Evolutionary conservation across 2,113 vertebrate genomes (phyloP).

Genomic region (Prietella phreatophila): DNA sequence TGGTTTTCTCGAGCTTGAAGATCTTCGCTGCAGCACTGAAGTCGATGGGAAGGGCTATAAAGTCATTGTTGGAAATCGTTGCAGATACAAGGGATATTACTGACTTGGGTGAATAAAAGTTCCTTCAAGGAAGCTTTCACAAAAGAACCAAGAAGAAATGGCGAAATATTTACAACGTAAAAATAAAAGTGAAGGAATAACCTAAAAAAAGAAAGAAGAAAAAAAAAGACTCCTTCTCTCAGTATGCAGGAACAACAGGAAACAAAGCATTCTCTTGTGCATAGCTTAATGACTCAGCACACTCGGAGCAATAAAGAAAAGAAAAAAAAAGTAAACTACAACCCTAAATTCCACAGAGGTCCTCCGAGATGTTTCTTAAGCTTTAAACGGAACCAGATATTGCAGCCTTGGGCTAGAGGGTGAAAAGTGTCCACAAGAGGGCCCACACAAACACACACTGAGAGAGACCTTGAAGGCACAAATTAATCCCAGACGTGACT

Average conservation of each 20-base stretch:
- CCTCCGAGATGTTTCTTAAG: slow-evolving; percentile 33
- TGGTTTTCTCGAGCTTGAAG: slow-evolving; percentile 35
- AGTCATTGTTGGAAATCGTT: neutral
- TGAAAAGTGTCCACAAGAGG: slow-evolving; percentile 45
- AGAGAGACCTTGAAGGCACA: slow-evolving; percentile 23
- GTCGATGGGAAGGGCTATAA: slow-evolving; percentile 19
- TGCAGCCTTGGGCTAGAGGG: slow-evolving; percentile 37
- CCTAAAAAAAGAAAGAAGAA: neutral
- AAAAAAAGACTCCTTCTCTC: neutral
- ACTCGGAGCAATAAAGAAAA: slow-evolving; percentile 16
- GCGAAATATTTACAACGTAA: neutral
- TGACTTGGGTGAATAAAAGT: neutral
- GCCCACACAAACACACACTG: slow-evolving; percentile 29
- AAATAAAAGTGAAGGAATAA: neutral
- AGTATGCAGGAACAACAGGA: slow-evolving; percentile 15
- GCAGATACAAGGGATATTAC: neutral
- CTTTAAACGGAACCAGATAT: slow-evolving; percentile 44
- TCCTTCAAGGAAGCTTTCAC: neutral
- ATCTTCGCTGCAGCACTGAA: slow-evolving; percentile 30
- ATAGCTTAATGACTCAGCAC: slow-evolving; percentile 46
- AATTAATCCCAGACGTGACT: slow-evolving; percentile 40
- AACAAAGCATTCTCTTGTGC: slow-evolving; percentile 38
- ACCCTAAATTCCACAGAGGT: slow-evolving; percentile 34
- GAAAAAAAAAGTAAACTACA: slow-evolving; percentile 7
- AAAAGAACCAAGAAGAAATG: neutral